These are phyloP conservation scores for Oplegnathus fasciatus DNA, from an alignment of 2,113 vertebrate genomes.

Conservation along the genomic window DNA sequence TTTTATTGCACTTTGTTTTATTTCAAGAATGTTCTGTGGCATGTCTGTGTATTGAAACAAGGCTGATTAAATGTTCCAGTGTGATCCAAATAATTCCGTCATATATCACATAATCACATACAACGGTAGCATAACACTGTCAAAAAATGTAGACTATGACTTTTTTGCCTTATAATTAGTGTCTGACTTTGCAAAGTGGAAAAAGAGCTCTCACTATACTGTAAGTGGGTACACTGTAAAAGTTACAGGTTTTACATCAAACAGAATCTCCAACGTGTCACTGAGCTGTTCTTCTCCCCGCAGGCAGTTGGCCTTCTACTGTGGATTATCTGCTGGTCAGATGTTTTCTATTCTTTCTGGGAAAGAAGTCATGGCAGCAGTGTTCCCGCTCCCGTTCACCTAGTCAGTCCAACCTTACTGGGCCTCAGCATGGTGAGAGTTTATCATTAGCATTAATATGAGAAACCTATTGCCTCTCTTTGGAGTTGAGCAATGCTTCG, in stretches of 20 bases:
- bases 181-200: not conserved
- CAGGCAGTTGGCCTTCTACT: slow-evolving; percentile 91
- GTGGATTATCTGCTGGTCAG: slow-evolving; percentile 98
- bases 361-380: slow-evolving; percentile 87
- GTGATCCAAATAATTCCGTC: not conserved
- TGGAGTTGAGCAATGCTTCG: not conserved
- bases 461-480: not conserved
- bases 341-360: slow-evolving; percentile 98
- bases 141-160: not conserved
- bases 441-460: not conserved
- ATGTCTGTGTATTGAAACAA: not conserved
- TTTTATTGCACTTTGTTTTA: not conserved
- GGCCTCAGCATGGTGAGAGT: slow-evolving; percentile 94
- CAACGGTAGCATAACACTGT: not conserved
- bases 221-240: not conserved
- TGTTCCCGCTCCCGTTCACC: slow-evolving; percentile 83
- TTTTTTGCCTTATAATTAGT: not conserved
- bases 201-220: not conserved
- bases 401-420: slow-evolving; percentile 92
- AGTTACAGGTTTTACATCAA: not conserved
- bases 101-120: not conserved
- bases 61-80: not conserved
- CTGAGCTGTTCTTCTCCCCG: not conserved
- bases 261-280: not conserved
- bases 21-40: not conserved